Percentiles rank a stretch among this genome's conserved stretches.
These are phyloP conservation scores for Prorops nasuta DNA, from an alignment of 1,140 invertebrate genomes.

Conservation along the genomic window DNA sequence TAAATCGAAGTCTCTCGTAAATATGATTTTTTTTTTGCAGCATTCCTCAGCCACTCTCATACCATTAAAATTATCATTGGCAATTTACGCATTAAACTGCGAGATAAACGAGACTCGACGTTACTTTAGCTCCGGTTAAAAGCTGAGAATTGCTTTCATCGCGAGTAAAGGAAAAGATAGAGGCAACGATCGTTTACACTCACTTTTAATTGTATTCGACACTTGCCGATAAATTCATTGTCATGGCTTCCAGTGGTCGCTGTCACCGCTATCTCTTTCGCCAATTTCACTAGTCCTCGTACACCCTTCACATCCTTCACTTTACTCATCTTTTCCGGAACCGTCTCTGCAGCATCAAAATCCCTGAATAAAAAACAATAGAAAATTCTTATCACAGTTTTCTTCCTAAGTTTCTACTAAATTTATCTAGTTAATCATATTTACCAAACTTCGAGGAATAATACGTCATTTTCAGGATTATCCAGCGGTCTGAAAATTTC, in stretches of 20 bases:
- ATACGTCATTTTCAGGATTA: slow-evolving; percentile 63
- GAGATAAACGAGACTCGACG: not conserved
- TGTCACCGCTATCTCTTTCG: slow-evolving; percentile 96
- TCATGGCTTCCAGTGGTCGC: slow-evolving; percentile 90
- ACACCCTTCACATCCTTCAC: slow-evolving; percentile 82
- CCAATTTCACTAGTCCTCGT: slow-evolving; percentile 75
- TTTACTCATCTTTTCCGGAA: slow-evolving; percentile 83
- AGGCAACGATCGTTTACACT: no score
- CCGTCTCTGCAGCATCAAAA: slow-evolving; percentile 85
- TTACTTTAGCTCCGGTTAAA: no score
- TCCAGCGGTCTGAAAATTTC: slow-evolving; percentile 62
- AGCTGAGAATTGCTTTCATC: no score
- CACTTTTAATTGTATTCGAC: slow-evolving; percentile 82
- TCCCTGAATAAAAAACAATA: slow-evolving; percentile 63
- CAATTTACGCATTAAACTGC: not conserved
- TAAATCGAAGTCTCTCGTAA: no score
- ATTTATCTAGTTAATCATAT: slow-evolving; percentile 20
- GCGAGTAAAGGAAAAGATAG: no score
- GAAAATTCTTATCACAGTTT: slow-evolving; percentile 4
- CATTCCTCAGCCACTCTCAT: no score
- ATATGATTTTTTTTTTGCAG: no score
- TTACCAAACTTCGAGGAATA: slow-evolving; percentile 75
- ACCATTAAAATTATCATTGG: not conserved
- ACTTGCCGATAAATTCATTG: slow-evolving; percentile 91
- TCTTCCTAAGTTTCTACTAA: slow-evolving; percentile 1